phyloP scores from a whole-genome alignment of 2,888 invertebrate species.

The Cartodere bifasciata region DNA sequence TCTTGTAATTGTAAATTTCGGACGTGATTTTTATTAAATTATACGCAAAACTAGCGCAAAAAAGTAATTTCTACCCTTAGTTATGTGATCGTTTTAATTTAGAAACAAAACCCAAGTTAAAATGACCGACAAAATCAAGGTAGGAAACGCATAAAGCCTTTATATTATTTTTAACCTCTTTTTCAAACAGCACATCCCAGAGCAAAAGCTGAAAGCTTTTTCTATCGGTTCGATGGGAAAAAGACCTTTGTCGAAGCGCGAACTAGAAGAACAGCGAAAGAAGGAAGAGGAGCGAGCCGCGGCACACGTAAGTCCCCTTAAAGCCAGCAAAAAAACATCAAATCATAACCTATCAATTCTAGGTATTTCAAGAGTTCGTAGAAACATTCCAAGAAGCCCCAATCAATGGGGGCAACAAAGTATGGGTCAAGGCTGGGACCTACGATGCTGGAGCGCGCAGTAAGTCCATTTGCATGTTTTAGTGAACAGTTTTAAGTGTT shows the following conservation, averaged over 20 bases:
- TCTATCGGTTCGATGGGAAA: constrained; percentile 63
- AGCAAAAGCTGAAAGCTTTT: constrained; percentile 65
- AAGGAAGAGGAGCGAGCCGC: constrained; percentile 85
- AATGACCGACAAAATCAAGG: too few relatives aligned
- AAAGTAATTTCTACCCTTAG: too few relatives aligned
- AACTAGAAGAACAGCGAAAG: constrained; percentile 74
- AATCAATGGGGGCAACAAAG: constrained; percentile 57
- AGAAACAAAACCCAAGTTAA: too few relatives aligned
- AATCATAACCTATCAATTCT: constrained; percentile 14
- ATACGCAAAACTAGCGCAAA: too few relatives aligned
- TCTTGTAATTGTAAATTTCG: too few relatives aligned
- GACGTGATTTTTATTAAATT: too few relatives aligned
- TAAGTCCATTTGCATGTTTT: constrained; percentile 34
- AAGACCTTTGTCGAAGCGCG: constrained; percentile 64
- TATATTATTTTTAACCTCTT: too few relatives aligned
- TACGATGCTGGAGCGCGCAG: constrained; percentile 91
- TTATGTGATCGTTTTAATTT: too few relatives aligned
- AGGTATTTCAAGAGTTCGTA: constrained; percentile 95
- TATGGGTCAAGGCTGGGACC: constrained; percentile 97
- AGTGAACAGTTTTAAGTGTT: neutral
- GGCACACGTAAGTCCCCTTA: constrained; percentile 54
- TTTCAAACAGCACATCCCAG: constrained; percentile 33
- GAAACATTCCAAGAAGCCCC: constrained; percentile 90
- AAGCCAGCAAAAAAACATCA: neutral
- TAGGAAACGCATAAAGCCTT: too few relatives aligned